phyloP scores from a whole-genome alignment of 2,113 vertebrate genomes.

The Eidolon helvum region DNA sequence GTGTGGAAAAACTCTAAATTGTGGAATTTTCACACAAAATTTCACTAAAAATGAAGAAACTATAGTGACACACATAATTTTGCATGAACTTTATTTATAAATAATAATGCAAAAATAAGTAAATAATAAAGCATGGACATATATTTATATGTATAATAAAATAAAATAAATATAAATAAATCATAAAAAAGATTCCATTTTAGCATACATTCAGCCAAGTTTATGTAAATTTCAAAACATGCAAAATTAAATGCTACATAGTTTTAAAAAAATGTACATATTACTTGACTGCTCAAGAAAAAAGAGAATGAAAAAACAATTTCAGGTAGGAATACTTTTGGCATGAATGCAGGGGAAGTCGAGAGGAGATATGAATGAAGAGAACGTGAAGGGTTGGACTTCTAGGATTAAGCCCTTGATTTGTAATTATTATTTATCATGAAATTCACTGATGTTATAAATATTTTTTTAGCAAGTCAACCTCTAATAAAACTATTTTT shows the following conservation, averaged over 20 bases:
- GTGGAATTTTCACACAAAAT: not conserved
- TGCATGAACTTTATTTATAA: not conserved
- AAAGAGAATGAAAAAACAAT: not conserved
- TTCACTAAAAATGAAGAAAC: not conserved
- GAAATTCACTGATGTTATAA: not conserved
- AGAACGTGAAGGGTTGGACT: fast-evolving
- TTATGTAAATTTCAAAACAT: not conserved
- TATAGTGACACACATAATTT: not conserved
- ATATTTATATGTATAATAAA: not conserved
- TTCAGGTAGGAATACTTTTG: not conserved
- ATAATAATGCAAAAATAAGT: not conserved
- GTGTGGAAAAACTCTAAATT: not conserved
- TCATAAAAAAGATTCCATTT: not conserved
- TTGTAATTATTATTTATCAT: not conserved
- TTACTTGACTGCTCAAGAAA: not conserved
- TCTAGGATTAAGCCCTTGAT: not conserved
- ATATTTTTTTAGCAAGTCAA: not conserved
- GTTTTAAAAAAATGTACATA: not conserved
- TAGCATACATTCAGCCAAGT: not conserved
- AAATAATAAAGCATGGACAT: not conserved
- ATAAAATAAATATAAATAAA: not conserved
- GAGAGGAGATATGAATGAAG: not conserved
- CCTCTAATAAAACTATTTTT: not conserved
- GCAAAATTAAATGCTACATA: not conserved
- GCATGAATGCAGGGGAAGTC: fast-evolving